Percentiles rank a stretch among this genome's conserved stretches.
Evolutionary conservation across 2,888 invertebrate species (phyloP).

Genomic region (Neoitamus cyanurus): DNA sequence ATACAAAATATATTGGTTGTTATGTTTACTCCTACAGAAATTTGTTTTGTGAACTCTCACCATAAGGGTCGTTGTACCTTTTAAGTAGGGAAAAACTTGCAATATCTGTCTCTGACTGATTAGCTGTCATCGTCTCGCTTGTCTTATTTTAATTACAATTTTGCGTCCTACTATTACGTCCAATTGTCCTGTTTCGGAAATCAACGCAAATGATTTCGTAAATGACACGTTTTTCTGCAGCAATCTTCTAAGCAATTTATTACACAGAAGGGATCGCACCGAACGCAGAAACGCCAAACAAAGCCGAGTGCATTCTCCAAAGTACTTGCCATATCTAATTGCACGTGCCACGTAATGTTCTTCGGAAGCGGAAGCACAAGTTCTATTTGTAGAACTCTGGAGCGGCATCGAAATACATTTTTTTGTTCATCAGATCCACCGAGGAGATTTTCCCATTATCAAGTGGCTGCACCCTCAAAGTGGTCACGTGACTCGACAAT

Average conservation of each 20-base stretch:
- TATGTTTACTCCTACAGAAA: too few species aligned
- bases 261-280: not conserved
- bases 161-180: not conserved
- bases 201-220: not conserved
- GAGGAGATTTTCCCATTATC: not conserved
- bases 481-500: constrained; percentile 37
- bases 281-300: not conserved
- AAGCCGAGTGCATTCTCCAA: not conserved
- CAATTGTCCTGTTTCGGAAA: not conserved
- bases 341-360: constrained; percentile 14
- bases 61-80: too few species aligned
- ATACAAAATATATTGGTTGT: too few species aligned
- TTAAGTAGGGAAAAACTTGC: too few species aligned
- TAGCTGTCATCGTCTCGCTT: too few species aligned
- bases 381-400: not conserved
- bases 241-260: constrained; percentile 10
- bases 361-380: constrained; percentile 26
- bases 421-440: not conserved
- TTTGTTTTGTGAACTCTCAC: too few species aligned
- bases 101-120: too few species aligned
- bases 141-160: too few species aligned
- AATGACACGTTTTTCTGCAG: not conserved
- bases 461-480: constrained; percentile 18
- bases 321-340: not conserved
- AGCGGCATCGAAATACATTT: not conserved